A percentile compares a stretch with the other conserved stretches of the same genome.
Evolutionary conservation across 2,113 vertebrate genomes (phyloP).

Genomic region (Tamias sibiricus): DNA sequence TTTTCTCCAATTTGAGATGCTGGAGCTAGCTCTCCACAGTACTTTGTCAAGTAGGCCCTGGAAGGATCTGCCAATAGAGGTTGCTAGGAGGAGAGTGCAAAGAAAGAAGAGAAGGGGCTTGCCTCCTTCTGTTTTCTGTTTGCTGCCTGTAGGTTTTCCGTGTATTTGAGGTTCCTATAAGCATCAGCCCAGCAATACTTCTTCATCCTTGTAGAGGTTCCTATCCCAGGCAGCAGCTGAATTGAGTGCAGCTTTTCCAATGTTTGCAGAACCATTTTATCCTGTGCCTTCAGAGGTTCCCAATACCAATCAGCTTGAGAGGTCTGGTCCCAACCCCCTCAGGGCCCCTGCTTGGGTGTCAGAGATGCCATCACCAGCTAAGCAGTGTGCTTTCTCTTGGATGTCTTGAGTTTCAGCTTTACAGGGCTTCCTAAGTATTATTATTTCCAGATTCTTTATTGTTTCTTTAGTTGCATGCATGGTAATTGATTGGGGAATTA

Average conservation of each 20-base stretch:
- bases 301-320: neutral
- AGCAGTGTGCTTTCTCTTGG: neutral
- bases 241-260: neutral
- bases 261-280: neutral
- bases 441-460: neutral
- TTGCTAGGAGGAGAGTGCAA: neutral
- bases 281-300: neutral
- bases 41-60: neutral
- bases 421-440: neutral
- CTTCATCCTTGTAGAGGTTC: neutral
- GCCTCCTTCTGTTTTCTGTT: neutral
- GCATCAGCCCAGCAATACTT: neutral
- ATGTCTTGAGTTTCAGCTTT: neutral
- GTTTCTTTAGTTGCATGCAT: neutral
- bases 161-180: neutral
- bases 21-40: neutral
- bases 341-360: neutral
- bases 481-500: constrained; percentile 17
- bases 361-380: neutral
- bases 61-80: neutral
- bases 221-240: neutral
- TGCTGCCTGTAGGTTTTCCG: neutral
- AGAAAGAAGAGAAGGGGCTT: neutral
- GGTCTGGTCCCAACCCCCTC: neutral
- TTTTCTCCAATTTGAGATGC: neutral